phyloP scores from a whole-genome alignment of 2,113 vertebrate species.

The Leucosticte australis region DNA sequence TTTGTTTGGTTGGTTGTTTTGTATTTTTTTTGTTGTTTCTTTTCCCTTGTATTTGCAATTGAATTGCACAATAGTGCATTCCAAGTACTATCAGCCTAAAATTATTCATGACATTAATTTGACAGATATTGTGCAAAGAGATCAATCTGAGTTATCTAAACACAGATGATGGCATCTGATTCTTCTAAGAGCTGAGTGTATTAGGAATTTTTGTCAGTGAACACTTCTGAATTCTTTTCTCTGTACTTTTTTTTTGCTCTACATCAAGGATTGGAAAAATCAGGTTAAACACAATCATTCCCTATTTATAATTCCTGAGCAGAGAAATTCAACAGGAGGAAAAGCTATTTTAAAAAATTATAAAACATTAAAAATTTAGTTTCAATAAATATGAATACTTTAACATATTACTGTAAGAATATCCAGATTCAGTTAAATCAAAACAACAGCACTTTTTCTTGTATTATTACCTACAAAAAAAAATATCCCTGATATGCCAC shows the following conservation, averaged over 20 bases:
- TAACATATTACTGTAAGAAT: not conserved
- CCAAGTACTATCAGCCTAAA: not conserved
- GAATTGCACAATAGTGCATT: not conserved
- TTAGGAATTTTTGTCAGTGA: not conserved
- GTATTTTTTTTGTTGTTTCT: too few species aligned
- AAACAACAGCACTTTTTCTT: not conserved
- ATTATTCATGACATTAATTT: not conserved
- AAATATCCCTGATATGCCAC: not conserved
- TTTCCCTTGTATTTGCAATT: rapidly evolving
- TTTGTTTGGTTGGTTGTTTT: too few species aligned
- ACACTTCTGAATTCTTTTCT: not conserved
- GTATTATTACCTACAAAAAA: not conserved
- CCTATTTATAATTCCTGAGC: not conserved
- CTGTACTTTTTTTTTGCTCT: not conserved
- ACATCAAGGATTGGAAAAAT: not conserved
- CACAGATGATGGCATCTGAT: not conserved
- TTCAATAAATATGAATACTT: not conserved
- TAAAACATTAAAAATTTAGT: not conserved
- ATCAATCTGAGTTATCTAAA: not conserved
- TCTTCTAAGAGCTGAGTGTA: not conserved
- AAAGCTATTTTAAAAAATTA: not conserved
- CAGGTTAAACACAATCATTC: not conserved
- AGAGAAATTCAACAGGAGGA: not conserved
- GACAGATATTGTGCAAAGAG: not conserved
- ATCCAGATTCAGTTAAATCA: not conserved